A percentile compares a stretch with the other conserved stretches of the same genome.
phyloP scores from a whole-genome alignment of 2,888 invertebrate species.

The Hirtodrosophila duncani region DNA sequence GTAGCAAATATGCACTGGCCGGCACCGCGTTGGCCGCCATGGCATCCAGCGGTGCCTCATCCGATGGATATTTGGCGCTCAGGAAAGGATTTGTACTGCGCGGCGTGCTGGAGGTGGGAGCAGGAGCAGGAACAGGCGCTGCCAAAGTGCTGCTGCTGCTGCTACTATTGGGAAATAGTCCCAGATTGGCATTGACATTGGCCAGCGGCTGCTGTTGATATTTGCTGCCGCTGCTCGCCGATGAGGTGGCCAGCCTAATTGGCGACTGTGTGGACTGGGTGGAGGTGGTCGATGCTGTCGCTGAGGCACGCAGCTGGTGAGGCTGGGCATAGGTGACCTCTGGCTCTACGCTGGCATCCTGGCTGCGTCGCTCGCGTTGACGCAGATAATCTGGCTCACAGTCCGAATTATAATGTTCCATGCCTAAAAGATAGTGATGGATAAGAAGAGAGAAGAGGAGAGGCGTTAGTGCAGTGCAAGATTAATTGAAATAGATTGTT shows the following conservation, averaged over 20 bases:
- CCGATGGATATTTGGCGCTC: slow-evolving; percentile 72
- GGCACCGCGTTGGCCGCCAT: too few relatives aligned
- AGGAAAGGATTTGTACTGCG: slow-evolving; percentile 77
- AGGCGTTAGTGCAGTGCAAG: background rate
- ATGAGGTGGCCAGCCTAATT: slow-evolving; percentile 49
- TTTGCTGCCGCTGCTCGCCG: slow-evolving; percentile 49
- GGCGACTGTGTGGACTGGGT: slow-evolving; percentile 70
- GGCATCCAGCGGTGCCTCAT: slow-evolving; percentile 37
- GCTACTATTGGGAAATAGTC: slow-evolving; percentile 54
- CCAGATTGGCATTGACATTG: slow-evolving; percentile 55
- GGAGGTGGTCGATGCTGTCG: slow-evolving; percentile 3
- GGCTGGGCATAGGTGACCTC: slow-evolving; percentile 62
- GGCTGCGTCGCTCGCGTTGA: slow-evolving; percentile 48
- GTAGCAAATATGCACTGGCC: slow-evolving; percentile 58
- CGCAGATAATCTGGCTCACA: slow-evolving; percentile 79
- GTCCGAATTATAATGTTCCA: slow-evolving; percentile 86
- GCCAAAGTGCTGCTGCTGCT: slow-evolving; percentile 31
- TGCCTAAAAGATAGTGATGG: slow-evolving; percentile 45
- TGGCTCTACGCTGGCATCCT: slow-evolving; percentile 18
- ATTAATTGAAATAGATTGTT: background rate
- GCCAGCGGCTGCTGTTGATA: too few relatives aligned
- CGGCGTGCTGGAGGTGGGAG: slow-evolving; percentile 32
- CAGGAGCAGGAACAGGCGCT: slow-evolving; percentile 13
- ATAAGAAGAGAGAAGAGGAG: background rate
- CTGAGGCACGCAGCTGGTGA: slow-evolving; percentile 37